Conservation (phyloP, 2,888 invertebrate species). For the Trissoscelio sp. region DNA sequence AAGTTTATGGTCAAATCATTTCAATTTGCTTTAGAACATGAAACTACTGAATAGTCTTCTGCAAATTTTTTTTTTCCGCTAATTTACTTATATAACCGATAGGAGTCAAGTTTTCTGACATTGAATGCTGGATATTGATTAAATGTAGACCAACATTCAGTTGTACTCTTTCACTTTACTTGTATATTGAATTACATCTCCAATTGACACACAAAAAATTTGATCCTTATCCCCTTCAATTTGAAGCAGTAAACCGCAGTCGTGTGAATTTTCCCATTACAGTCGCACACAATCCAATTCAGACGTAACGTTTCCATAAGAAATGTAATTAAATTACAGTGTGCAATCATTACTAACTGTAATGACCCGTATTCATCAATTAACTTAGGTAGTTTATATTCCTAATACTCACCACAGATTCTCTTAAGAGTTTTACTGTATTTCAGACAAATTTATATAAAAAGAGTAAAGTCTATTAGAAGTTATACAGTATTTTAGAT, state of each 20-base stretch:
- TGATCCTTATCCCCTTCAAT: constrained; percentile 30
- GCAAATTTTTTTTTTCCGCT: too few species aligned
- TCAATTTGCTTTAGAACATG: too few species aligned
- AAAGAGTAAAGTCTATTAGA: too few species aligned
- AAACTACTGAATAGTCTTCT: neutral
- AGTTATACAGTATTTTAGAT: too few species aligned
- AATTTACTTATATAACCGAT: too few species aligned
- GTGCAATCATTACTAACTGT: constrained; percentile 24
- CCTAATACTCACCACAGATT: neutral
- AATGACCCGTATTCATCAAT: neutral
- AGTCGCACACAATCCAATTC: constrained; percentile 35
- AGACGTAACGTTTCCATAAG: constrained; percentile 10
- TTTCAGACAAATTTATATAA: neutral
- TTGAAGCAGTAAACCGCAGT: constrained; percentile 29
- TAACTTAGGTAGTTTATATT: neutral
- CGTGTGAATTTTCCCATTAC: constrained; percentile 60
- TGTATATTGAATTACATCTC: neutral
- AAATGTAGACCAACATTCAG: too few species aligned
- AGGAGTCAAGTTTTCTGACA: too few species aligned
- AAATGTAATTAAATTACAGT: constrained; percentile 49
- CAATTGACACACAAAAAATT: constrained; percentile 47
- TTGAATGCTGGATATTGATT: too few species aligned
- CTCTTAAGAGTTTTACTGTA: neutral
- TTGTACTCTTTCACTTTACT: neutral
- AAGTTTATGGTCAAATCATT: too few species aligned